These are phyloP conservation scores for Drosophila sp. DNA, from an alignment of 1,140 invertebrate genomes.

Conservation along the genomic window DNA sequence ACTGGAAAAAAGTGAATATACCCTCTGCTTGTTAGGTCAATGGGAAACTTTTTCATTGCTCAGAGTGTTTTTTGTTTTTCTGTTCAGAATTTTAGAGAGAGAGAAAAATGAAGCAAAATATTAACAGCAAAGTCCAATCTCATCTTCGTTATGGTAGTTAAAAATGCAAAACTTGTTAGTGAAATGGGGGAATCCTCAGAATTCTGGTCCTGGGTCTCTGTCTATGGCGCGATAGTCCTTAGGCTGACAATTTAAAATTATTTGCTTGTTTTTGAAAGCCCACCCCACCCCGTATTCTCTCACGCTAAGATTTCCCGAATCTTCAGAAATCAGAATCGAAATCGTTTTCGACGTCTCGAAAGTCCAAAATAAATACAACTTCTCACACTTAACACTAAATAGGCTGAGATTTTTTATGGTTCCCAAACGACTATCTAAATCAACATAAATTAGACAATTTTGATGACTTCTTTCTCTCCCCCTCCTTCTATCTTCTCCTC, in stretches of 20 bases:
- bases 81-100: neutral
- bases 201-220: conserved; percentile 3
- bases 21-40: neutral
- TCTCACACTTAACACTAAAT: conserved; percentile 14
- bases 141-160: conserved; percentile 49
- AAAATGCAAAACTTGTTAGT: conserved; percentile 71
- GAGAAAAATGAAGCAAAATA: neutral
- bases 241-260: conserved; percentile 20
- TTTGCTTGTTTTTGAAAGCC: conserved; percentile 1
- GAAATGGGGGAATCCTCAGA: conserved; percentile 18
- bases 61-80: conserved; percentile 3
- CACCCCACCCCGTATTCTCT: too few relatives aligned
- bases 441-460: conserved; percentile 67
- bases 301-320: too few relatives aligned
- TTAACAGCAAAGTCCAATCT: neutral
- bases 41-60: neutral
- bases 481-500: neutral
- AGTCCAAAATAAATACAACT: conserved; percentile 17
- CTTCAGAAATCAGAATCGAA: too few relatives aligned
- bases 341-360: too few relatives aligned
- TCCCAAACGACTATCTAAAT: conserved; percentile 54
- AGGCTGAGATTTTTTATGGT: conserved; percentile 37
- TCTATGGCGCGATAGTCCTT: neutral
- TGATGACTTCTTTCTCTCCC: conserved; percentile 39
- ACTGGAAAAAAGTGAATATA: neutral